Percentiles rank a stretch among this genome's conserved stretches.
phyloP scores from a whole-genome alignment of 2,888 invertebrate genomes.

The Harpalus rufipes region DNA sequence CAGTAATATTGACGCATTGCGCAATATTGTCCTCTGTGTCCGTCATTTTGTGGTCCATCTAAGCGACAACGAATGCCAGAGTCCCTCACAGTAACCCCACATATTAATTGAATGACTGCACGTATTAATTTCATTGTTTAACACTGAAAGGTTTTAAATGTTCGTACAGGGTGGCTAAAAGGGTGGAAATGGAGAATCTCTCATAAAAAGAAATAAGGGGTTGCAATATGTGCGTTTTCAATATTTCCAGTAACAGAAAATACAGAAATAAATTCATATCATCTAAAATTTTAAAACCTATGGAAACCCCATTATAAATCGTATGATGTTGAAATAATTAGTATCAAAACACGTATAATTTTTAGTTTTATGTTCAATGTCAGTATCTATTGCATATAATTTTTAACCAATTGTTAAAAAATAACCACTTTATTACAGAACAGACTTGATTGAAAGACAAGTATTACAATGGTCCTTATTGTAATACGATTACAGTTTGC shows the following conservation, averaged over 20 bases:
- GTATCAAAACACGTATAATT: too few relatives aligned
- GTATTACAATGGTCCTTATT: too few relatives aligned
- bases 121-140: constrained; percentile 65
- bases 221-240: neutral
- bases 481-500: too few relatives aligned
- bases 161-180: constrained; percentile 38
- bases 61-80: constrained; percentile 1
- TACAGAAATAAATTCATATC: neutral
- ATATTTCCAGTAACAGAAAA: neutral
- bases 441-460: too few relatives aligned
- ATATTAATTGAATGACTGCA: constrained; percentile 63
- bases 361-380: too few relatives aligned
- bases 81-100: constrained; percentile 30
- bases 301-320: neutral
- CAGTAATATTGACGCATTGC: constrained; percentile 35
- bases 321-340: too few relatives aligned
- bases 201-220: neutral
- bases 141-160: constrained; percentile 64
- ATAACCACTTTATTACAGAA: too few relatives aligned
- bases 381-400: too few relatives aligned
- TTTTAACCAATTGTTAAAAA: too few relatives aligned
- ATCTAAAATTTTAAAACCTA: neutral
- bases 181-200: constrained; percentile 7
- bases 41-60: constrained; percentile 59
- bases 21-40: constrained; percentile 15